Evolutionary conservation across 2,888 invertebrate genomes (phyloP), one percentile per base, ranked within the genome.

Genomic region (Ectobius pallidus): DNA sequence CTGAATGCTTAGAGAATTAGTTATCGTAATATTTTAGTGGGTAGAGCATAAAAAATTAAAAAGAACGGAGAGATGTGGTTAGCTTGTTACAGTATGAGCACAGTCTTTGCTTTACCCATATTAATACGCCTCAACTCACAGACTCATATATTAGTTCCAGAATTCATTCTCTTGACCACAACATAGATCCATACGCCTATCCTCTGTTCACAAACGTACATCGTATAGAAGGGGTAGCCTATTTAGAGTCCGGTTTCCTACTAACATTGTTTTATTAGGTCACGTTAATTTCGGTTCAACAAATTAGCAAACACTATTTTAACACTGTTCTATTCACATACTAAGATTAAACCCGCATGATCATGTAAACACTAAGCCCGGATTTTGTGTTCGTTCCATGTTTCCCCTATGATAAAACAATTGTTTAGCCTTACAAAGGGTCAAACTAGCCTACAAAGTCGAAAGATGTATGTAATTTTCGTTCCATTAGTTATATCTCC

Each of bases 251-350:
- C 30, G n/a, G 32, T 58, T 58, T 58, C 25, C 25, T 58, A 25
- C 22, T 14, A 58, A 58, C 32, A 30, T 30, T 58, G 58, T 30
- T 30, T 25, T 58, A 58, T 32, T 58, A 58, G 58, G 16, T 58
- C 58, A 58, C 32, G 25, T 58, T 58, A 58, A 58, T 58, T 58
- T 58, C 30, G 18, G 32, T 30, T 30, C 58, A 58, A 58, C 32
- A 58, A 58, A 58, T 58, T 58, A 58, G 58, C 32, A 58, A 25
- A 25, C 18, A 49, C 39, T 14, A 39, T 39, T 39, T 49, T 49
- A 11, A 2, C 9, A 1, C 25, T 25, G 25, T 25, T 18, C 25
- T 22, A 7, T 49, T 49, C 49, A 49, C n/a, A 49, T 49, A 22
- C 20, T n/a, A 25, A 25, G 11, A 25, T 25, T 25, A 22, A 14